A percentile compares a stretch with the other conserved stretches of the same genome.
phyloP scores from a whole-genome alignment of 2,113 vertebrate genomes.

The Hipposideros armiger region DNA sequence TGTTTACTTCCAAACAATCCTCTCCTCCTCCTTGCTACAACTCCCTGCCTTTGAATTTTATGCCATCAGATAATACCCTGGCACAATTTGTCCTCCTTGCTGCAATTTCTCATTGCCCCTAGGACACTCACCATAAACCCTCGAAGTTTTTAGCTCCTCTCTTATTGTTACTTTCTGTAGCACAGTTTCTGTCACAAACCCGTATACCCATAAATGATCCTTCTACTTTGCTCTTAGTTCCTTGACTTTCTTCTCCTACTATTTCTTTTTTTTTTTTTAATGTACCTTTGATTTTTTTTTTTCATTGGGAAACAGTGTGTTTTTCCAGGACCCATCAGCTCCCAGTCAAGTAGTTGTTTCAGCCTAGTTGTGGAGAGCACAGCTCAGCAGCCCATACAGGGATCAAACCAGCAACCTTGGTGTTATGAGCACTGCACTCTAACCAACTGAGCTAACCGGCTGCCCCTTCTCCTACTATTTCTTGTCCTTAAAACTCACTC shows the following conservation, averaged over 20 bases:
- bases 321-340: too few species aligned
- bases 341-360: too few species aligned
- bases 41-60: background rate
- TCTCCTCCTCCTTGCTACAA: background rate
- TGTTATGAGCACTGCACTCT: too few species aligned
- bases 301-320: too few species aligned
- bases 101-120: too few species aligned
- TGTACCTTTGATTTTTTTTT: too few species aligned
- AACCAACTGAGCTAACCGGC: too few species aligned
- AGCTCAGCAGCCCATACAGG: too few species aligned
- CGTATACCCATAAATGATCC: background rate
- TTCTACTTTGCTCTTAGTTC: background rate
- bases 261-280: background rate
- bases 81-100: background rate
- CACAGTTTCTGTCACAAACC: background rate
- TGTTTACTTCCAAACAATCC: background rate
- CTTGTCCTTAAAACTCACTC: background rate
- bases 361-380: too few species aligned
- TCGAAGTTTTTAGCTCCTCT: background rate
- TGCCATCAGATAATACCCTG: background rate
- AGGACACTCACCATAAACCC: background rate
- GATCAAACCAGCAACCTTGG: too few species aligned
- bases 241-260: background rate
- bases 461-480: background rate
- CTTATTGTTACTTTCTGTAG: background rate